Base-by-base conservation (phyloP, 2,113 vertebrate genomes). In the Montifringilla adamsi region DNA sequence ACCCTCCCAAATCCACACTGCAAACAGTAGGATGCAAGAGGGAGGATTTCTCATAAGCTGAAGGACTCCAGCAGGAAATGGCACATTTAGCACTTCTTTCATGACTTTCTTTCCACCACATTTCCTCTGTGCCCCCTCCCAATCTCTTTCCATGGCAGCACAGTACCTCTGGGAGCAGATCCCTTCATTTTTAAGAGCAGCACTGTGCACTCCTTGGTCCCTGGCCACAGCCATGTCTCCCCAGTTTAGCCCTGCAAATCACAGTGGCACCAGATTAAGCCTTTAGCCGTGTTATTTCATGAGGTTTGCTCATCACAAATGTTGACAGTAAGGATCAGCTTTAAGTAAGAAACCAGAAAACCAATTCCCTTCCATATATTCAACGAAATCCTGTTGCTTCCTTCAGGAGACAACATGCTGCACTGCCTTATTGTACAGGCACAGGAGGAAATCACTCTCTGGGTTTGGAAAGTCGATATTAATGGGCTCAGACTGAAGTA, bases 341-440 rank as follows among this genome's bases (percentile, higher is more conserved):
- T 87, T 59, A 81, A 93, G 72, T 67, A 87, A 73, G 43, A 94
- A 92, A 39, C 14, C 81, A 96, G 91, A 93, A 95, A 93, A 92
- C 13, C 63, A 69, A 87, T 73, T 86, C 91, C 35, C 26, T 82
- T 75, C 85, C 58, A 69, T 55, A 37, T 31, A 94, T 30, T 69
- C 62, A 41, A 76, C 60, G 86, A 91, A 94, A 78, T 60, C 85
- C 87, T 10, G 13, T 83, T 86, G 78, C 66, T 95, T 73, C 82
- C 68, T 90, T 28, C 68, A 50, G 73, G 59, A 89, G 81, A 63
- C 89, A 77, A 63, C 79, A 35, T 1, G 8, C 72, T 39, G 39
- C 83, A 43, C 37, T 50, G 27, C 13, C 2, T 86, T 67, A n/a
- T 33, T 87, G 43, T 0, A 63, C 67, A 58, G 53, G 64, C 82